Evolutionary conservation across 2,797 vertebrate species (phyloP).

Genomic region (Oreochromis grahami): DNA sequence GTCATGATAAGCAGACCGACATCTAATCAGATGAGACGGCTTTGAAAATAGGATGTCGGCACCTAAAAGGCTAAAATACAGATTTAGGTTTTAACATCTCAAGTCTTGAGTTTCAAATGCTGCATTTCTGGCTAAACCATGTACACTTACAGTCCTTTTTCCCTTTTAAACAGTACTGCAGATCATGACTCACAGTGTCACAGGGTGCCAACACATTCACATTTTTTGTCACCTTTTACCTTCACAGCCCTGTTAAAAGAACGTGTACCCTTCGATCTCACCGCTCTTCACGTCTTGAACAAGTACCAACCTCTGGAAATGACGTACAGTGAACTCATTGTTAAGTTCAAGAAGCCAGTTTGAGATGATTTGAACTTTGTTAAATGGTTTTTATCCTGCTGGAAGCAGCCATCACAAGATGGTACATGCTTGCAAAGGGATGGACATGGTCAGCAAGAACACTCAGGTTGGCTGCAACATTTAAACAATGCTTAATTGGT

Average conservation of each 20-base stretch:
- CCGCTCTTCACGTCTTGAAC: background rate
- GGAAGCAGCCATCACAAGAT: background rate
- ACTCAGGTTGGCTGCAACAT: background rate
- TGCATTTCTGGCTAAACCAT: background rate
- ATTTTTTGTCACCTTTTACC: background rate
- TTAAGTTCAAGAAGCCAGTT: background rate
- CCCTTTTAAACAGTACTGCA: background rate
- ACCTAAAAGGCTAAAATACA: conserved; percentile 1
- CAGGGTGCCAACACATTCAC: background rate
- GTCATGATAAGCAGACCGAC: conserved; percentile 34
- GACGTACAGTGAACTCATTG: background rate
- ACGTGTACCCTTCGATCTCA: background rate
- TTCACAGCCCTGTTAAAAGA: background rate
- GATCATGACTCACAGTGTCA: background rate
- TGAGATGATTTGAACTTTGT: background rate
- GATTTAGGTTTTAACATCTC: background rate
- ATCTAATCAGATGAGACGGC: conserved; percentile 47
- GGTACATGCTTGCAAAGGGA: background rate
- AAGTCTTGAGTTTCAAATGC: background rate
- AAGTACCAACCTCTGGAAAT: background rate
- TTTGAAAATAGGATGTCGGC: conserved; percentile 4
- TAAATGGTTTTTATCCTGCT: background rate
- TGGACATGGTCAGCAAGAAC: background rate
- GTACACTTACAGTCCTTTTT: background rate
- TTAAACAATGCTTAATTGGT: background rate